Base-by-base conservation (phyloP, 2,888 invertebrate genomes). In the Amiota mariae region DNA sequence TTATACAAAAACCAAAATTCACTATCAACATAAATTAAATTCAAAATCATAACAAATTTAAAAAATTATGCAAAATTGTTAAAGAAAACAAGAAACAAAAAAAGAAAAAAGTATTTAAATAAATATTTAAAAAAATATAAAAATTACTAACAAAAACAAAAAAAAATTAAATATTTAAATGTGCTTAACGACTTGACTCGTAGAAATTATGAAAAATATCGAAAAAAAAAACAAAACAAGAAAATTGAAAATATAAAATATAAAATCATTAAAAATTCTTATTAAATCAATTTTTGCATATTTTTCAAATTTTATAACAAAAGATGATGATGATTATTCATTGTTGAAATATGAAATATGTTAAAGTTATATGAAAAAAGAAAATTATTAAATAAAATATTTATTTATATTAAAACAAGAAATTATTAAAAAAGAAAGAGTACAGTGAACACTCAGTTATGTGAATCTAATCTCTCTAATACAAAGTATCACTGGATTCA, bases 51-150 rank as follows among this genome's bases (percentile, higher is more conserved):
- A 6, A 36, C 2, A 36, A 75, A 51, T 73, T 47, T 67, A 6
- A 36, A 36, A 36, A 75, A 51, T 73, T 47, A 76, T 51, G 75
- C 46, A 74, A 10, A 76, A 63, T 79, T 75, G 82, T 70, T 51
- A 61, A 70, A 70, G 74, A 72, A 70, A 68, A n/a, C 75, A 54
- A 67, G 18, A 54, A 75, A 70, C 54, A 63, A 73, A 74, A 51
- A 51, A 68, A 72, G 24, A 20, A 49, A 71, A 73, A 73, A 73
- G 73, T 73, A 73, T 73, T 72, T 74, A 70, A 74, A 68, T 71
- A 46, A 8, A n/a, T 72, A 63, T 48, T 59, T 36, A 2, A 36
- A 36, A 36, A 67, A 61, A 61, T 46, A 59, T 66, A 73, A 67
- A 70, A 72, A 59, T 6, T 4, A 20, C 1, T 18, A 59, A 59